Evolutionary conservation across 1,140 invertebrate genomes (phyloP), one percentile per base, ranked within the genome.

Genomic region (Heliconius congener): DNA sequence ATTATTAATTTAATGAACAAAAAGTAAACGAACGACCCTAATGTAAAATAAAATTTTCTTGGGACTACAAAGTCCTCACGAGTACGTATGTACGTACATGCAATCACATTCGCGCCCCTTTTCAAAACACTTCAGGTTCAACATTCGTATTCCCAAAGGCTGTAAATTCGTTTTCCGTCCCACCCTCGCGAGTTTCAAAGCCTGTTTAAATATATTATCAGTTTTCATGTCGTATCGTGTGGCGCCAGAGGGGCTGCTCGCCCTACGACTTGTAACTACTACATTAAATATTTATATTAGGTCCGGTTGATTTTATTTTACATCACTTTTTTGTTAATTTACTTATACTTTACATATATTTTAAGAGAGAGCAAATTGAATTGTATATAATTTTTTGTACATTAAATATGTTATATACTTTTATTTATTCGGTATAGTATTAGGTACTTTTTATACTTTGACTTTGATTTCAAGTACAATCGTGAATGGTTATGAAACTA

Each of bases 201-300:
- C 73, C 84, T 78, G 83, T 83, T 91, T 92, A 91, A 93, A 93
- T 90, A 92, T 91, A 88, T 92, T 91, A 92, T 90, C 88, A 91
- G 87, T 90, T 90, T 89, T 91, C 87, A 90, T 88, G 86, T 84
- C 79, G 85, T 91, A 84, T 91, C 92, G 91, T 93, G 91, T 80
- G 91, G 89, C 91, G 91, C 88, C 92, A 77, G 73, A 83, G 87
- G 87, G 88, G 84, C 82, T 84, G 86, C 66, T 82, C 80, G 83
- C 85, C 87, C 85, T 88, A 91, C 87, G 84, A 83, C 71, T 84
- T 84, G 81, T 85, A 79, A 89, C 85, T 83, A 84, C 84, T 74
- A 76, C 81, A 84, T 90, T 83, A 88, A 88, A 88, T 84, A 88
- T 89, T 91, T 87, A 87, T 88, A 84, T 89, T 88, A 83, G 84